Evolutionary conservation across 2,797 vertebrate genomes (phyloP), one percentile per base, ranked within the genome.

Genomic region (Lophius americanus): DNA sequence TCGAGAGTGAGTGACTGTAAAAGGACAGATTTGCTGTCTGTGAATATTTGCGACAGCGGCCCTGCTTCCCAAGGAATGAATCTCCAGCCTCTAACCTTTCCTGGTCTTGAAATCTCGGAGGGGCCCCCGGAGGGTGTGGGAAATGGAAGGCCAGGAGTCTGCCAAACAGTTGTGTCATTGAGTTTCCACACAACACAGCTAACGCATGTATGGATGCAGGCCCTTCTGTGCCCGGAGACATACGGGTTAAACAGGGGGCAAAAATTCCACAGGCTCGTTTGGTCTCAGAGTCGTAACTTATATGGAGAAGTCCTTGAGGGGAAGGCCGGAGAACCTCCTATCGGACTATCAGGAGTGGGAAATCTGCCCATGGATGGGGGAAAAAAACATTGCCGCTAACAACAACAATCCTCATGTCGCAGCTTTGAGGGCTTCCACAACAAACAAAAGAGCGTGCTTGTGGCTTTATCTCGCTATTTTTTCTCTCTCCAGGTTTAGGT

Each of bases 91-190:
- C 39, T 68, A 89, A 63, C 89, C 90, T 91, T 91, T 79, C 73
- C 75, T 83, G 93, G 93, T 92, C 91, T 92, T 88, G 81, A 85
- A 89, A 78, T 91, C 91, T 92, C 92, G 9, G 51, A 85, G 78
- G 92, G 88, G 84, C 81, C 83, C 23, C 68, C 4, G 69, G 77
- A 81, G 86, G 82, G 88, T 91, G 89, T 92, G 92, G 93, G 91
- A 93, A 92, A 88, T 33, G 68, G 79, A 85, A 87, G 88, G 88
- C 82, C 82, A 63, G 78, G 78, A 88, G 85, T 86, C 87, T 78
- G 88, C 76, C 85, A 73, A 89, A 92, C 85, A 89, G 83, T 91
- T 84, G 89, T 85, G 91, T 90, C 90, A 91, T 67, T 76, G 73
- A 88, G 83, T 91, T 92, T 92, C 90, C 83, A 88, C 82, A 81